phyloP scores from a whole-genome alignment of 2,888 invertebrate species.

The Sympetrum striolatum region DNA sequence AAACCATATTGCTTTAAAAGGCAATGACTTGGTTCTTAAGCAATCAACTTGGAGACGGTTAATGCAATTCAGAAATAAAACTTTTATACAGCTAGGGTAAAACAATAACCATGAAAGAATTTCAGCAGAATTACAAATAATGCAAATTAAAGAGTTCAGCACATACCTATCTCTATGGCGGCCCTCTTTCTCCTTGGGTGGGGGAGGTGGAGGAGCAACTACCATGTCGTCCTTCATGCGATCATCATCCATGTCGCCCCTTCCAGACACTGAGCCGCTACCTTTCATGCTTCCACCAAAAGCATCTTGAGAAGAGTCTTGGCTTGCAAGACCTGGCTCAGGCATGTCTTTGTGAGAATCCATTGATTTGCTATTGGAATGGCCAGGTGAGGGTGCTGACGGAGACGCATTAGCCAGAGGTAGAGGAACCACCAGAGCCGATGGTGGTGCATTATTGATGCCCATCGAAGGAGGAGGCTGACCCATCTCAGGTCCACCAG shows the following conservation, averaged over 20 bases:
- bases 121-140: too few species aligned
- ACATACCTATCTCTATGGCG: slow-evolving; percentile 68
- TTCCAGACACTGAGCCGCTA: slow-evolving; percentile 45
- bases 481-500: not conserved
- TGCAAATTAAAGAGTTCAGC: not conserved
- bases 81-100: too few species aligned
- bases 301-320: slow-evolving; percentile 47
- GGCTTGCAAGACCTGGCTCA: slow-evolving; percentile 44
- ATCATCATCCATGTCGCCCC: slow-evolving; percentile 47
- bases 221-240: slow-evolving; percentile 47
- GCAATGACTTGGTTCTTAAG: too few species aligned
- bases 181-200: slow-evolving; percentile 65
- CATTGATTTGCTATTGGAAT: slow-evolving; percentile 48
- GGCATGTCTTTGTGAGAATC: slow-evolving; percentile 51
- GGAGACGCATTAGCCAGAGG: slow-evolving; percentile 51
- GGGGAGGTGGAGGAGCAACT: slow-evolving; percentile 44
- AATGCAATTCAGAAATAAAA: too few species aligned
- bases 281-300: slow-evolving; percentile 24
- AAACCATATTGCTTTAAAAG: too few species aligned
- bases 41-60: too few species aligned
- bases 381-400: slow-evolving; percentile 45
- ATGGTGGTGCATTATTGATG: slow-evolving; percentile 56
- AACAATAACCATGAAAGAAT: too few species aligned
- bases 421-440: slow-evolving; percentile 54
- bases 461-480: not conserved